These are phyloP conservation scores for Meloidogyne exigua DNA, from an alignment of 1,140 invertebrate genomes.

Conservation along the genomic window DNA sequence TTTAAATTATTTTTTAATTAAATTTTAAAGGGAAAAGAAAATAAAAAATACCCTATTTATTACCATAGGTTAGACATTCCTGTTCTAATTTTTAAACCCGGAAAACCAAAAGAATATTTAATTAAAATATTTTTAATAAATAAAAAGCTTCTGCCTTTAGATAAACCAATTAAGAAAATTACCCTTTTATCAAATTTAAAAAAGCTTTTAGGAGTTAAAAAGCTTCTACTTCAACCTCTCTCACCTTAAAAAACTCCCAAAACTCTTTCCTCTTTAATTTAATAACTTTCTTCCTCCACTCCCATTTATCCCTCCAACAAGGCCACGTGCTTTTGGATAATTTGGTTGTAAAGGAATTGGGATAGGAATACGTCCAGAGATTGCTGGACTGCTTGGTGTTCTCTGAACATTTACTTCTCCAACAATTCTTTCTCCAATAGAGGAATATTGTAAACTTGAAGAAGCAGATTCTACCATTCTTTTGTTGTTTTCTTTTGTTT, in stretches of 20 bases:
- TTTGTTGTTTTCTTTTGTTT: not conserved
- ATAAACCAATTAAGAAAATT: too few species aligned
- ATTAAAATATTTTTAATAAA: too few species aligned
- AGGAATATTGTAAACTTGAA: not conserved
- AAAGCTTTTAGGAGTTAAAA: too few species aligned
- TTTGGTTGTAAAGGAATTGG: not conserved
- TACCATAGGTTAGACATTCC: too few species aligned
- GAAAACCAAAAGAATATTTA: too few species aligned
- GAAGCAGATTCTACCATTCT: constrained; percentile 4
- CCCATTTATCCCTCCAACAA: constrained; percentile 27
- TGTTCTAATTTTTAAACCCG: too few species aligned
- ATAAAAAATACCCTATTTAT: too few species aligned
- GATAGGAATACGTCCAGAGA: constrained; percentile 14
- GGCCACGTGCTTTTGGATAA: constrained; percentile 44
- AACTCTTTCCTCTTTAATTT: not conserved
- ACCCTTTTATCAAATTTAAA: too few species aligned
- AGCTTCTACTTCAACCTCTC: too few species aligned
- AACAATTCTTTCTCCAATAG: constrained; percentile 5
- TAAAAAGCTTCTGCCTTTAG: too few species aligned
- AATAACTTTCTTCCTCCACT: not conserved
- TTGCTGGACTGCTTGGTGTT: not conserved
- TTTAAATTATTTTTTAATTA: too few species aligned
- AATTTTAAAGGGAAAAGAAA: too few species aligned
- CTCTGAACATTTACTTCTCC: not conserved
- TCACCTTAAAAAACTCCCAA: not conserved